Evolutionary conservation across 2,888 invertebrate genomes (phyloP).

Genomic region (Sthenelais limicola): DNA sequence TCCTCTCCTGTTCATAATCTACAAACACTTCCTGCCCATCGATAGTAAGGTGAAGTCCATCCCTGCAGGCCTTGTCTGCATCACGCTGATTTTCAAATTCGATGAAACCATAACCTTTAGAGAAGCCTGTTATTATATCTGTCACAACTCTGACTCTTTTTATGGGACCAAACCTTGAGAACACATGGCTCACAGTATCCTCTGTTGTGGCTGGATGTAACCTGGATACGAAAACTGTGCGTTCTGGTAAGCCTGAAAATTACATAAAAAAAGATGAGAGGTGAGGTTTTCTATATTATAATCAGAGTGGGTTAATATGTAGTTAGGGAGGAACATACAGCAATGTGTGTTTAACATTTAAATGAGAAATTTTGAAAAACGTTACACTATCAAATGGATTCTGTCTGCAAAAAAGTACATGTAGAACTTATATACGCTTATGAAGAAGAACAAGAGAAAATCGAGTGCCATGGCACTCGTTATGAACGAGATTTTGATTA

Average conservation of each 20-base stretch:
- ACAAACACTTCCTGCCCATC: slow-evolving; percentile 82
- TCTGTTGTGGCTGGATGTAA: slow-evolving; percentile 80
- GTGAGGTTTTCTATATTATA: too few relatives aligned
- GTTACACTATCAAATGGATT: too few relatives aligned
- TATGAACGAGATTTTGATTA: too few relatives aligned
- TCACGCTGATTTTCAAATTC: slow-evolving; percentile 80
- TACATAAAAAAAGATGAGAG: too few relatives aligned
- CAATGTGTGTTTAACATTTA: too few relatives aligned
- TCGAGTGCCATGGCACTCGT: too few relatives aligned
- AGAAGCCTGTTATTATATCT: slow-evolving; percentile 87
- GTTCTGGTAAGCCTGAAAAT: slow-evolving; percentile 75
- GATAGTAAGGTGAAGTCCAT: slow-evolving; percentile 77
- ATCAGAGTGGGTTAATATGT: too few relatives aligned
- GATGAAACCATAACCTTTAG: slow-evolving; percentile 89
- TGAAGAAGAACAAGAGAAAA: too few relatives aligned
- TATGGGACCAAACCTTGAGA: slow-evolving; percentile 79
- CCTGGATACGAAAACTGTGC: slow-evolving; percentile 84
- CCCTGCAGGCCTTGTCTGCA: slow-evolving; percentile 78
- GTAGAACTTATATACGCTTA: too few relatives aligned
- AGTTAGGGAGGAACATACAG: too few relatives aligned
- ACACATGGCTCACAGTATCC: slow-evolving; percentile 75
- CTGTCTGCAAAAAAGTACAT: too few relatives aligned
- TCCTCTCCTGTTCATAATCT: slow-evolving; percentile 83
- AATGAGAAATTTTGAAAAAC: too few relatives aligned
- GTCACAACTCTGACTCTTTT: slow-evolving; percentile 79